Percentiles rank a stretch among this genome's conserved stretches.
Conservation (phyloP, 2,113 vertebrate species). For the Felis chaus region DNA sequence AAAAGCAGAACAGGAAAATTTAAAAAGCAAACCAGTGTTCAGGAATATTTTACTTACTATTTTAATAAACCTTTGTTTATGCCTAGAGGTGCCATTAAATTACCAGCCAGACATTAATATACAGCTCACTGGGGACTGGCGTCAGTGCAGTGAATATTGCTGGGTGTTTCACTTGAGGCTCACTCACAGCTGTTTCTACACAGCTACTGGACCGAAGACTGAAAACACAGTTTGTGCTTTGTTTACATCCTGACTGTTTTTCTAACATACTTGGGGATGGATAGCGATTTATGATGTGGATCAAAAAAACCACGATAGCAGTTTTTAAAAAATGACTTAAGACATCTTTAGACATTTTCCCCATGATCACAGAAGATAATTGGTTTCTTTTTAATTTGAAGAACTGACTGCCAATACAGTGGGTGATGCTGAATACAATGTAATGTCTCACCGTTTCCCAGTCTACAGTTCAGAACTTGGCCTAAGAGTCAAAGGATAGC, state of each 20-base stretch:
- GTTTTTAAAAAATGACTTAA: background rate
- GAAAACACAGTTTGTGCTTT: background rate
- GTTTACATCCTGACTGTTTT: background rate
- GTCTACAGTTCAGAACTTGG: background rate
- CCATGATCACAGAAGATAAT: background rate
- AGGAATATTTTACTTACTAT: conserved; percentile 86
- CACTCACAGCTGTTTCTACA: conserved; percentile 28
- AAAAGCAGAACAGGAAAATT: conserved; percentile 76
- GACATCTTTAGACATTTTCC: background rate
- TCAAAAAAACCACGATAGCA: conserved; percentile 10
- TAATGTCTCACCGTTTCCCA: background rate
- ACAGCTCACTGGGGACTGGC: conserved; percentile 83
- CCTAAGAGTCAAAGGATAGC: background rate
- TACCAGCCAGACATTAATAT: conserved; percentile 87
- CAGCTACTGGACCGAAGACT: conserved; percentile 77
- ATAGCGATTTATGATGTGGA: background rate
- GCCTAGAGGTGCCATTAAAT: conserved; percentile 89
- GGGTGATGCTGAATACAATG: background rate
- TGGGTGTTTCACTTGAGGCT: conserved; percentile 68
- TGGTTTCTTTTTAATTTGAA: background rate
- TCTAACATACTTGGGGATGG: background rate
- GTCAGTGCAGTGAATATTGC: conserved; percentile 77
- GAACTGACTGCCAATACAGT: background rate
- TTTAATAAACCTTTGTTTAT: conserved; percentile 92
- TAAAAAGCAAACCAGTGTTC: conserved; percentile 80